These are phyloP conservation scores for Aplocera efformata DNA, from an alignment of 2,888 invertebrate species.

Conservation along the genomic window DNA sequence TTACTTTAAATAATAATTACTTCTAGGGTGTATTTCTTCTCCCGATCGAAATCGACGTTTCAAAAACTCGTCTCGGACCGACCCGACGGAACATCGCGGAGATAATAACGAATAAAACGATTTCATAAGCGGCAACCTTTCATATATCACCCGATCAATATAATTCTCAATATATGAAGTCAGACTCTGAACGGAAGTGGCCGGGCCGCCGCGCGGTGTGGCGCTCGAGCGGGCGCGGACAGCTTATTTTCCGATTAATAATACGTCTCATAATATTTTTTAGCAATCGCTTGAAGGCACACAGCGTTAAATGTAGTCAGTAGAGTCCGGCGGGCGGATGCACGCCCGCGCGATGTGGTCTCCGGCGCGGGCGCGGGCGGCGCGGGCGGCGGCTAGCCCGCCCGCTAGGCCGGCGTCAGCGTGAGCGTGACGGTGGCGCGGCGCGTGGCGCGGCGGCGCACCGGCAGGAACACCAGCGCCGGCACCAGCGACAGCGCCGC, in stretches of 20 bases:
- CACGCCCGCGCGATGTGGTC: constrained; percentile 59
- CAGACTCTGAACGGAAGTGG: constrained; percentile 62
- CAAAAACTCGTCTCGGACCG: constrained; percentile 78
- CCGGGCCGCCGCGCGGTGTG: constrained; percentile 65
- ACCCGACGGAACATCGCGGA: constrained; percentile 76
- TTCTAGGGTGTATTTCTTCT: constrained; percentile 78
- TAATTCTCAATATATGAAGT: constrained; percentile 80
- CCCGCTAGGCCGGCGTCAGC: constrained; percentile 92
- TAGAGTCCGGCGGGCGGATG: constrained; percentile 72
- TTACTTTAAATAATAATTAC: constrained; percentile 75
- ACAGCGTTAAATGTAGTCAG: constrained; percentile 85
- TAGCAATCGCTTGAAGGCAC: constrained; percentile 91
- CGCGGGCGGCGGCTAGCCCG: constrained; percentile 24
- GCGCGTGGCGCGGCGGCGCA: constrained; percentile 91
- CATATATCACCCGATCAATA: constrained; percentile 80
- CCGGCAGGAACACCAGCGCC: constrained; percentile 96
- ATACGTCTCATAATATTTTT: constrained; percentile 79
- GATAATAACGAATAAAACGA: constrained; percentile 75
- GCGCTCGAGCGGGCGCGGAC: constrained; percentile 64
- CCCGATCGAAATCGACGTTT: constrained; percentile 78
- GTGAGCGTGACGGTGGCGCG: constrained; percentile 95
- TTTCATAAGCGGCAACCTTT: constrained; percentile 78
- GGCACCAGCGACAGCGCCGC: constrained; percentile 87
- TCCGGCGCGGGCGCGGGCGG: constrained; percentile 52
- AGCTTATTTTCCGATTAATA: constrained; percentile 67